Conservation (phyloP, 2,113 vertebrate genomes). For the Pterocles burchelli region DNA sequence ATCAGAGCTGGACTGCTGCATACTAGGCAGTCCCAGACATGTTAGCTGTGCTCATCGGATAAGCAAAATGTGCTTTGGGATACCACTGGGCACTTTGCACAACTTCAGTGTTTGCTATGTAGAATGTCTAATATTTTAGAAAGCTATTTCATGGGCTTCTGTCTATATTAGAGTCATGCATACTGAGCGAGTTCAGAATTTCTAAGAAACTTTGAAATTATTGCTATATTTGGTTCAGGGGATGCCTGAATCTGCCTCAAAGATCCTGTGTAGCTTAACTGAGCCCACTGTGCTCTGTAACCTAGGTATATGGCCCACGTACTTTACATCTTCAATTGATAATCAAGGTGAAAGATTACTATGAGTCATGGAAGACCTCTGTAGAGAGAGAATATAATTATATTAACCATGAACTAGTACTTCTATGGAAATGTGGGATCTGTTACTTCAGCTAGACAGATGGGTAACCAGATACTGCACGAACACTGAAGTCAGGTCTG, state of each 20-base stretch:
- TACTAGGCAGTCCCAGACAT: background rate
- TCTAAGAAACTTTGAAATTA: background rate
- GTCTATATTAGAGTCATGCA: background rate
- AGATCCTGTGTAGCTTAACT: background rate
- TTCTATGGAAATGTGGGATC: background rate
- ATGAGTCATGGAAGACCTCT: background rate
- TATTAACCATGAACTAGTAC: background rate
- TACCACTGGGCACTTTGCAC: background rate
- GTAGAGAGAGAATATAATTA: background rate
- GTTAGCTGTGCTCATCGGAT: background rate
- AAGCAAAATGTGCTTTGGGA: background rate
- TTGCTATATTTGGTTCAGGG: background rate
- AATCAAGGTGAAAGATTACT: background rate
- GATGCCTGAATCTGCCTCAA: background rate
- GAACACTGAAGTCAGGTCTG: background rate
- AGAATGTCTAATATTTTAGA: background rate
- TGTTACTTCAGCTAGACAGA: background rate
- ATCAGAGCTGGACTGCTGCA: background rate
- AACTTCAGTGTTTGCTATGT: background rate
- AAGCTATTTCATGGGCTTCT: background rate
- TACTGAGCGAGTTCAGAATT: background rate
- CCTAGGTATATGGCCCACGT: background rate
- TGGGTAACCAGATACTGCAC: fast-evolving
- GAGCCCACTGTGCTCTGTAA: background rate
- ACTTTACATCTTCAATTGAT: background rate